Percentiles rank a stretch among this genome's conserved stretches.
Evolutionary conservation across 2,797 vertebrate genomes (phyloP).

Genomic region (Onychomys leucogaster): DNA sequence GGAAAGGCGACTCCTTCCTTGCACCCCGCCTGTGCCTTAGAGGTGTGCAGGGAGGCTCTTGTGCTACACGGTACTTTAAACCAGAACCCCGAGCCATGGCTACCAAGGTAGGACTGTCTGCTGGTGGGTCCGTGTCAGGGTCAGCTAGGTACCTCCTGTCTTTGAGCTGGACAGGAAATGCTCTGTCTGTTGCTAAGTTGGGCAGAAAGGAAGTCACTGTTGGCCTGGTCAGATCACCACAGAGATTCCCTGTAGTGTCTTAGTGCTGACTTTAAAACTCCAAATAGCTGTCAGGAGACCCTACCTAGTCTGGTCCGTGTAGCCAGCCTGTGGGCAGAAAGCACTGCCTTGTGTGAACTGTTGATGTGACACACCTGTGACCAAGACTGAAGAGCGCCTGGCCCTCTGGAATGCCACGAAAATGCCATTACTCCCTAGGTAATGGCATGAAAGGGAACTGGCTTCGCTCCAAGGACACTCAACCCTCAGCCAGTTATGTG

Average conservation of each 20-base stretch:
- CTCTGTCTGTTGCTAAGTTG: neutral
- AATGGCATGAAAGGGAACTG: neutral
- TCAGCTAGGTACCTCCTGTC: neutral
- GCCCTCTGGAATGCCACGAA: neutral
- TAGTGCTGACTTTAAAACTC: neutral
- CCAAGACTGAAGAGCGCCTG: accelerated
- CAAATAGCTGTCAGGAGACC: neutral
- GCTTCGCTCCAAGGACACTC: neutral
- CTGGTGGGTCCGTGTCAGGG: neutral
- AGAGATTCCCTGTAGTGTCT: neutral
- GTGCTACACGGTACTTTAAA: accelerated
- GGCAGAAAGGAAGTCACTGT: neutral
- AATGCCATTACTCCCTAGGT: neutral
- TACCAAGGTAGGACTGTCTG: neutral
- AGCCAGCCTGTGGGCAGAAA: neutral
- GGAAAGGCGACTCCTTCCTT: neutral
- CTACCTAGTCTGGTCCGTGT: neutral
- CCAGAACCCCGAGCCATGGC: neutral
- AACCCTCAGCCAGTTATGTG: neutral
- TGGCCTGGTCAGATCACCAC: accelerated
- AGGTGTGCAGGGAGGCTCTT: neutral
- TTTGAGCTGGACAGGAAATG: neutral
- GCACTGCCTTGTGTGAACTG: accelerated
- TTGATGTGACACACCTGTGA: accelerated
- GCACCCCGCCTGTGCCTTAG: accelerated